These are phyloP conservation scores for Smutsia temminckii DNA, from an alignment of 2,797 vertebrate genomes.

Conservation along the genomic window DNA sequence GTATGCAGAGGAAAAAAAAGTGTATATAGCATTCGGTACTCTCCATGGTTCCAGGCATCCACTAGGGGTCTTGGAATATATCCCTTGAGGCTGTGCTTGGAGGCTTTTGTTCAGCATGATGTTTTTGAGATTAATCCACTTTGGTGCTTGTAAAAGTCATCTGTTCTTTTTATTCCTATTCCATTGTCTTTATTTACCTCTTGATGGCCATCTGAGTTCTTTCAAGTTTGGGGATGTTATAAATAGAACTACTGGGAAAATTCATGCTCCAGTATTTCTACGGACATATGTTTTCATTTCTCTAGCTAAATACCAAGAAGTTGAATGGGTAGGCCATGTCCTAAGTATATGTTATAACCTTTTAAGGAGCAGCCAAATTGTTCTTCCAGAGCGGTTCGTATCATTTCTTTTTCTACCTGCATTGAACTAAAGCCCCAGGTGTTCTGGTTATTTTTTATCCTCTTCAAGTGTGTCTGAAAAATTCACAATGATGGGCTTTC, in stretches of 20 bases:
- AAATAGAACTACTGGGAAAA: background rate
- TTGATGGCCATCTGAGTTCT: background rate
- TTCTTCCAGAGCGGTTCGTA: background rate
- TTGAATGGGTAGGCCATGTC: background rate
- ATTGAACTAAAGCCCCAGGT: background rate
- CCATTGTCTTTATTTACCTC: background rate
- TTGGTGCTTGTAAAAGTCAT: background rate
- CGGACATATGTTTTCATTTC: background rate
- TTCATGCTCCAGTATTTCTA: background rate
- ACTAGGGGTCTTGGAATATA: background rate
- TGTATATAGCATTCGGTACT: too few relatives aligned
- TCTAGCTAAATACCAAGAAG: background rate
- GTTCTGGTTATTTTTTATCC: background rate
- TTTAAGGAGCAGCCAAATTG: background rate
- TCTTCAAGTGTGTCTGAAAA: background rate
- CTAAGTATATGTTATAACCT: background rate
- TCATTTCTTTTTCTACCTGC: background rate
- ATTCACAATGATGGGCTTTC: background rate
- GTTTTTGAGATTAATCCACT: background rate
- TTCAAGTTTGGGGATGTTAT: background rate
- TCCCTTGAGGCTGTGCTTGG: background rate
- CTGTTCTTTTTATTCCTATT: background rate
- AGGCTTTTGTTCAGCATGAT: background rate
- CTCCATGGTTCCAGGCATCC: too few relatives aligned
- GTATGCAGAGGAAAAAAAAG: too few relatives aligned